Conservation (phyloP, 2,888 invertebrate genomes). For the Chymomyza procnemis region DNA sequence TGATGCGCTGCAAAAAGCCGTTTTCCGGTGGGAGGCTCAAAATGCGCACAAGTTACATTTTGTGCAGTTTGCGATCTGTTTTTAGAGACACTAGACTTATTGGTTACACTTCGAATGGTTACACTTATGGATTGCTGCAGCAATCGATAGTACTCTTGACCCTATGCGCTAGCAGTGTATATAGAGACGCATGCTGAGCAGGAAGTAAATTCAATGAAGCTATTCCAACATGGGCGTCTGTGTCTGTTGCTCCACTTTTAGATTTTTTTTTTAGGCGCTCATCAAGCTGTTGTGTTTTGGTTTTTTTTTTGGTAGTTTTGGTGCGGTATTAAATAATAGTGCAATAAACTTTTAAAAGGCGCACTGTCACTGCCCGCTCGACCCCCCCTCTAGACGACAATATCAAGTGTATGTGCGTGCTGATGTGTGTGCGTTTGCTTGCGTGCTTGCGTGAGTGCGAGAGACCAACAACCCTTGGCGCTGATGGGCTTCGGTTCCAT, state of each 20-base stretch:
- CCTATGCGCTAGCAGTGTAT: not conserved
- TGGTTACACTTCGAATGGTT: too few species aligned
- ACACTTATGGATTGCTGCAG: too few species aligned
- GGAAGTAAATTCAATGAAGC: not conserved
- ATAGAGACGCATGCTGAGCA: not conserved
- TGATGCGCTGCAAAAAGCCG: too few species aligned
- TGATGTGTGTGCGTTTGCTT: slow-evolving; percentile 20
- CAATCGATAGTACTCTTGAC: too few species aligned
- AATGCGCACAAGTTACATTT: too few species aligned
- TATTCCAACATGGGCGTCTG: not conserved
- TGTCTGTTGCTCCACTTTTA: slow-evolving; percentile 16
- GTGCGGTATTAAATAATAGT: slow-evolving; percentile 37
- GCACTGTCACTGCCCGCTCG: not conserved
- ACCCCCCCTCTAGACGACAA: not conserved
- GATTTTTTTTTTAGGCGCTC: slow-evolving; percentile 15
- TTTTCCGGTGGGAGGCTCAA: too few species aligned
- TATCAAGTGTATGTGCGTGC: not conserved
- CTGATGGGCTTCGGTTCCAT: slow-evolving; percentile 16
- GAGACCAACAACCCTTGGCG: slow-evolving; percentile 21
- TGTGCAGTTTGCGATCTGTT: too few species aligned
- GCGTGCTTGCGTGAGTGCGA: slow-evolving; percentile 1
- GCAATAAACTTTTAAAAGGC: slow-evolving; percentile 34
- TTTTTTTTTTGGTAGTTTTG: slow-evolving; percentile 3
- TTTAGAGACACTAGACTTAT: too few species aligned
- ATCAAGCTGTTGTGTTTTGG: slow-evolving; percentile 29